A percentile compares a stretch with the other conserved stretches of the same genome.
Conservation (phyloP, 2,797 vertebrate genomes). For the Morus bassanus region DNA sequence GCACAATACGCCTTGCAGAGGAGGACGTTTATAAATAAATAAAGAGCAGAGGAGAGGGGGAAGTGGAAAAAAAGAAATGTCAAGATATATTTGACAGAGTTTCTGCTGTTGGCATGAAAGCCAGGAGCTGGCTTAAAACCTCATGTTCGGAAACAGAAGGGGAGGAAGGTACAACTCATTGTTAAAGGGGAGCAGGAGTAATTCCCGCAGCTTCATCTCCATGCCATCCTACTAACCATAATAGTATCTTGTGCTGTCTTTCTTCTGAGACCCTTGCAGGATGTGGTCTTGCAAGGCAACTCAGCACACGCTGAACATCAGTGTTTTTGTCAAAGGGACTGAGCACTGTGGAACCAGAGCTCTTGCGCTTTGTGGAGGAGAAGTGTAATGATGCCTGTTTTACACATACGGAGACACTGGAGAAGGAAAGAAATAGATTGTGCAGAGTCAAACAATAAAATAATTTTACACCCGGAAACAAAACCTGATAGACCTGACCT, state of each 20-base stretch:
- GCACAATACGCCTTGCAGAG: slow-evolving; percentile 47
- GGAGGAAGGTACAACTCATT: background rate
- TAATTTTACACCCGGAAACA: background rate
- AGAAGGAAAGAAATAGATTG: background rate
- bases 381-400: background rate
- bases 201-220: background rate
- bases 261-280: background rate
- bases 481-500: background rate
- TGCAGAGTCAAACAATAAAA: background rate
- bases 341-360: background rate
- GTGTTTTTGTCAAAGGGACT: background rate
- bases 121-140: slow-evolving; percentile 37
- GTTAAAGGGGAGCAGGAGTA: background rate
- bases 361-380: background rate
- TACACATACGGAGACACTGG: background rate
- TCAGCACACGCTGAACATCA: background rate
- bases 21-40: slow-evolving; percentile 62
- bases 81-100: slow-evolving; percentile 2
- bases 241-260: background rate
- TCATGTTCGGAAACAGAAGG: background rate
- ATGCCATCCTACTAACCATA: background rate
- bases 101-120: slow-evolving; percentile 41
- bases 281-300: background rate
- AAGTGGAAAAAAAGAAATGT: background rate
- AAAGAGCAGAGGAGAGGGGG: background rate